Evolutionary conservation across 2,888 invertebrate species (phyloP), one percentile per base, ranked within the genome.

Genomic region (Tiliacea aurago): DNA sequence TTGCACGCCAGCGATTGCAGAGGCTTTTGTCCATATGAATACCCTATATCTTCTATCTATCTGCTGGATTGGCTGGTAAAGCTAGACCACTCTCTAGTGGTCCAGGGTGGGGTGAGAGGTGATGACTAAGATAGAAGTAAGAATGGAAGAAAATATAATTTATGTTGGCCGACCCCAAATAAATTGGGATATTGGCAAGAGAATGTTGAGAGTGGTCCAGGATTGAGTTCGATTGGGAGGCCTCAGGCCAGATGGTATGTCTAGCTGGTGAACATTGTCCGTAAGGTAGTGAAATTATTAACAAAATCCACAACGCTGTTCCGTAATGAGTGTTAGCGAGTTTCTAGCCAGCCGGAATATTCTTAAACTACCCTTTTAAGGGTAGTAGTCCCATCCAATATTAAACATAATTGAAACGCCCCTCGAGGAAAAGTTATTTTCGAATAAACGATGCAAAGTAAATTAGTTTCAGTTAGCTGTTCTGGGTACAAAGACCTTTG

Each of bases 381-480:
- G 28, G 53, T 59, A 70, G 70, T 53, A 53, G 41, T 47, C 53
- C 41, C 18, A 47, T 70, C 0, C 45, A 18, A 53, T 78, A 70
- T 78, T 61, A 61, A 70, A 59, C 41, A 15, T 58, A 41, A 63
- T 33, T 58, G 4, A 53, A 47, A 64, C 45, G 20, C n/a, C n/a
- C 68, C 9, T 78, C 7, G 13, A 63, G 45, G 13, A 41, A 43
- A 58, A 33, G 20, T 15, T 47, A 43, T 61, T 80, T 65, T 59
- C 59, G 15, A 7, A 13, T 47, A 63, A 53, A 41, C 2, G 13
- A 28, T 59, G 58, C 37, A 41, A 64, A 64, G 41, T 63, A 63
- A 71, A 43, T 79, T 63, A 51, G 33, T 62, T 77, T 66, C 61
- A 45, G n/a, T 67, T 43, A 66, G 62, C 33, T 61, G 51, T 62